Percentiles rank a stretch among this genome's conserved stretches.
These are phyloP conservation scores for Calycopis cecrops DNA, from an alignment of 1,140 invertebrate species.

Conservation along the genomic window DNA sequence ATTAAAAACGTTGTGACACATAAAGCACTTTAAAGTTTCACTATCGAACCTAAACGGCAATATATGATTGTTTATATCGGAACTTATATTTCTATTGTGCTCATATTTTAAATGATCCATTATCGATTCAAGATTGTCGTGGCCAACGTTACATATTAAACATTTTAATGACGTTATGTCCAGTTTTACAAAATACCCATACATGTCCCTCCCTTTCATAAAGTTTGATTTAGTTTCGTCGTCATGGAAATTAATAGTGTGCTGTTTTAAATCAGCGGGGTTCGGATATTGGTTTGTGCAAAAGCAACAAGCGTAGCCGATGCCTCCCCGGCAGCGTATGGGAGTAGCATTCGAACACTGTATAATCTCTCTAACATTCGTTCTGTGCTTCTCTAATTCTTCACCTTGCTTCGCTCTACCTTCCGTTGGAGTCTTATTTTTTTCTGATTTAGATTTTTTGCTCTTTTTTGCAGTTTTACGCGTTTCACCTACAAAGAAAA, in stretches of 20 bases:
- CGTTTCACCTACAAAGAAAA: conserved; percentile 47
- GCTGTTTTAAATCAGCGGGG: conserved; percentile 43
- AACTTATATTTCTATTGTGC: conserved; percentile 36
- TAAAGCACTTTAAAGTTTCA: conserved; percentile 34
- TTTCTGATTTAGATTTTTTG: conserved; percentile 22
- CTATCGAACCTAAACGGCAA: conserved; percentile 45
- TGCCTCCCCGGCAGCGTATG: conserved; percentile 37
- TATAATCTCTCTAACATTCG: conserved; percentile 46
- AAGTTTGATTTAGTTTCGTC: conserved; percentile 32
- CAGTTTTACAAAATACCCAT: conserved; percentile 38
- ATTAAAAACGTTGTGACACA: conserved; percentile 38
- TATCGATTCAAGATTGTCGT: conserved; percentile 29
- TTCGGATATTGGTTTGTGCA: conserved; percentile 40
- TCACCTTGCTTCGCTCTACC: conserved; percentile 28
- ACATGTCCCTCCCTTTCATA: conserved; percentile 38
- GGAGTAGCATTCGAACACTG: conserved; percentile 50
- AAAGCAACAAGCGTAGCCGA: conserved; percentile 46
- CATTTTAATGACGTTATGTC: conserved; percentile 41
- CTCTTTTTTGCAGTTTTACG: conserved; percentile 28
- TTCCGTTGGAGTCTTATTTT: conserved; percentile 20
- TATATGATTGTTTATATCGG: conserved; percentile 39
- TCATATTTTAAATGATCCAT: conserved; percentile 37
- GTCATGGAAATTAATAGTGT: conserved; percentile 37
- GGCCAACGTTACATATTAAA: conserved; percentile 28
- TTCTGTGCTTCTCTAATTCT: conserved; percentile 42